Conservation (phyloP, 2,113 vertebrate species). For the Oophaga pumilio region DNA sequence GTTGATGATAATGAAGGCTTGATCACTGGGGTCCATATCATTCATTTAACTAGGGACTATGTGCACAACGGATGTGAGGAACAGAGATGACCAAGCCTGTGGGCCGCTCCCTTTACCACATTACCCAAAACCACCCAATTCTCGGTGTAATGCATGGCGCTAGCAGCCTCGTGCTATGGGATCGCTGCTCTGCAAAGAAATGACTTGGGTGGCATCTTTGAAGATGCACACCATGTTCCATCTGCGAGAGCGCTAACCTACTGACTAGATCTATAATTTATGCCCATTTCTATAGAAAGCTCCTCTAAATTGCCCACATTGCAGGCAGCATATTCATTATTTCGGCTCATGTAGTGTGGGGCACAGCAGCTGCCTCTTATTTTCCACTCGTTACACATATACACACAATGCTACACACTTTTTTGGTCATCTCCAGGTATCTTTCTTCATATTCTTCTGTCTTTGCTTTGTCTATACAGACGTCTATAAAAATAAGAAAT, state of each 20-base stretch:
- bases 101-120: too few species aligned
- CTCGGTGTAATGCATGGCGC: too few species aligned
- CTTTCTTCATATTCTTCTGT: slow-evolving; percentile 86
- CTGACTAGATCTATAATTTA: not conserved
- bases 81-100: too few species aligned
- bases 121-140: too few species aligned
- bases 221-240: not conserved
- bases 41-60: too few species aligned
- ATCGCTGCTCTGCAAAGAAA: too few species aligned
- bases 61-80: too few species aligned
- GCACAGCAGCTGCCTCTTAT: not conserved
- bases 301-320: not conserved
- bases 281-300: not conserved
- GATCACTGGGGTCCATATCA: too few species aligned
- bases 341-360: not conserved
- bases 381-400: not conserved
- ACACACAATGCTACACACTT: slow-evolving; percentile 74
- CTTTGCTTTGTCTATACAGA: slow-evolving; percentile 87
- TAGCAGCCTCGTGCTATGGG: too few species aligned
- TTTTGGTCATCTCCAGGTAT: slow-evolving; percentile 81
- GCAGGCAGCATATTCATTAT: not conserved
- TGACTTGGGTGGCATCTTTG: too few species aligned
- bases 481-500: slow-evolving; percentile 75
- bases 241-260: not conserved
- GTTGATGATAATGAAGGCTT: too few species aligned